These are phyloP conservation scores for Aphaenogaster rudis DNA, from an alignment of 1,140 invertebrate genomes.

Conservation along the genomic window DNA sequence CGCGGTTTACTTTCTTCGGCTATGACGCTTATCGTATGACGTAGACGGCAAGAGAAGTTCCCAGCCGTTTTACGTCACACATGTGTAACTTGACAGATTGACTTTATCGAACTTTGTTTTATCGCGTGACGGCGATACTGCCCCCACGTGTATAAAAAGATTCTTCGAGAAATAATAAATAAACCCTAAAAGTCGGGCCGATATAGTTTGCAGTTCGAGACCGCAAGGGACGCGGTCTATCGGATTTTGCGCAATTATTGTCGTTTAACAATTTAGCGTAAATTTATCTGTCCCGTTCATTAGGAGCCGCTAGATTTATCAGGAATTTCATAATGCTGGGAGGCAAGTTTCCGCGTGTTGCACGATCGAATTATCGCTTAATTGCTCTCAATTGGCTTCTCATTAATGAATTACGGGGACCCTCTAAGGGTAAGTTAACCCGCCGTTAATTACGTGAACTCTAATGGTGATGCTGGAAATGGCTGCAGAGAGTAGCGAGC, in stretches of 20 bases:
- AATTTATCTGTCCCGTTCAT: neutral
- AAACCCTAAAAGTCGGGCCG: neutral
- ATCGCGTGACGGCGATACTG: neutral
- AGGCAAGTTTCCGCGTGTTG: conserved; percentile 7
- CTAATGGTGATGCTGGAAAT: conserved; percentile 50
- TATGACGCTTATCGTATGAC: conserved; percentile 44
- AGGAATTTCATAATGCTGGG: neutral
- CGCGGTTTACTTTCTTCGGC: conserved; percentile 49
- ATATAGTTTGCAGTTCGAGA: neutral
- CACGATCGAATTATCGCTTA: conserved; percentile 34
- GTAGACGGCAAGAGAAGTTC: conserved; percentile 6
- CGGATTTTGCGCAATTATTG: neutral
- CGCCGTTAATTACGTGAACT: conserved; percentile 27
- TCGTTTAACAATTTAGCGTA: neutral
- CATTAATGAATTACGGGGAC: conserved; percentile 23
- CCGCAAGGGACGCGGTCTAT: too few species aligned
- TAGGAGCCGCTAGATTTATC: neutral
- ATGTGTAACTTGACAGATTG: conserved; percentile 19
- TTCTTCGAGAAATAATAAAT: neutral
- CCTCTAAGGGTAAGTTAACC: conserved; percentile 13
- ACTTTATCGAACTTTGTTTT: conserved; percentile 35
- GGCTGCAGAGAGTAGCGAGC: conserved; percentile 11
- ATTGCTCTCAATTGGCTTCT: conserved; percentile 52
- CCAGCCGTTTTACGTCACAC: conserved; percentile 45
- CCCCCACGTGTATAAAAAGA: conserved; percentile 13